phyloP scores from a whole-genome alignment of 2,797 vertebrate species.

The Crenuchus spilurus region DNA sequence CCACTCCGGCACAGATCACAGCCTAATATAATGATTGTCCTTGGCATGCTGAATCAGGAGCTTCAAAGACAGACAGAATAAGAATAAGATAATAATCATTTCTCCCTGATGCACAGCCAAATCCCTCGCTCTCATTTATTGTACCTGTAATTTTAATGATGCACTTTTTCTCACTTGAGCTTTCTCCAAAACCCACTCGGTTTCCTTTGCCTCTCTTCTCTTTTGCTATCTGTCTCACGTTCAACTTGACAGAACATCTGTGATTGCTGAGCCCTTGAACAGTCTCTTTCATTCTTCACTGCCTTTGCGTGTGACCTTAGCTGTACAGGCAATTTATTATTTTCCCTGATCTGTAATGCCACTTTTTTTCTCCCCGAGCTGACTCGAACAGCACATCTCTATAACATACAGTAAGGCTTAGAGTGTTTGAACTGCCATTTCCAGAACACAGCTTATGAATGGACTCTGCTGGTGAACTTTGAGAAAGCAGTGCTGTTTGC shows the following conservation, averaged over 20 bases:
- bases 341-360: constrained; percentile 4
- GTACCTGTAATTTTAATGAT: constrained; percentile 42
- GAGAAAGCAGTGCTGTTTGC: background rate
- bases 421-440: background rate
- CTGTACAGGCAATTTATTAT: constrained; percentile 35
- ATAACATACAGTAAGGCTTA: constrained; percentile 5
- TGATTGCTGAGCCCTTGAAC: constrained; percentile 45
- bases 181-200: background rate
- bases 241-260: constrained; percentile 33
- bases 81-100: no score
- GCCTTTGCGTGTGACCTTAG: constrained; percentile 41
- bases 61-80: constrained; percentile 74
- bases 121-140: constrained; percentile 25
- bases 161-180: constrained; percentile 19
- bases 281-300: constrained; percentile 48
- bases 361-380: background rate
- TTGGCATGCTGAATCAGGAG: constrained; percentile 58
- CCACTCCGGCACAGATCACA: constrained; percentile 69
- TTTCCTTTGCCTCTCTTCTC: background rate
- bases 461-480: no score
- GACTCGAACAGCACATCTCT: constrained; percentile 9
- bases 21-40: constrained; percentile 79
- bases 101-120: constrained; percentile 7
- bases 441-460: constrained; percentile 17
- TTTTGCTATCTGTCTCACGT: background rate